Evolutionary conservation across 37 sponge, comb jelly and placozoan genomes (phyloP), one percentile per base, ranked within the genome.

Genomic region (Agelas oroides): DNA sequence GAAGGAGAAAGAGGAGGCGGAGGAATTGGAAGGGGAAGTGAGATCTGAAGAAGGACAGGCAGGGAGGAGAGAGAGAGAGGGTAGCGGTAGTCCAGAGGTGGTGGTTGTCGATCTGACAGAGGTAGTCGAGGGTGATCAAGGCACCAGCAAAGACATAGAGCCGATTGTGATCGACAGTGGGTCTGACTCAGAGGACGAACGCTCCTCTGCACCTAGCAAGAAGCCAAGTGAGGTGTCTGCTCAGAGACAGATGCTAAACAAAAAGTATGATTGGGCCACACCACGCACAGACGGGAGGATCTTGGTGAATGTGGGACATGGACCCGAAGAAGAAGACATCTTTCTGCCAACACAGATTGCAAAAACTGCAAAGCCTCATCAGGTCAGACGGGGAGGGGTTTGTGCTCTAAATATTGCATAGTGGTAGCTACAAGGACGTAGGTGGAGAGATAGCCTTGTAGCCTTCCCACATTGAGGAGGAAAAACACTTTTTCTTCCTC

Each of bases 321-420:
- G 92, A 14, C 54, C 72, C 28, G 71, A 63, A 56, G 98, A 97
- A 60, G 40, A 52, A 2, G 98, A 95, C 70, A 73, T 98, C 35
- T 82, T 75, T 66, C 84, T 96, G n/a, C 84, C 93, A 14, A 91
- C 95, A 54, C 97, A 96, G 52, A 78, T 98, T 27, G 84, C 89
- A 3, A 27, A 65, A 0, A 38, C 73, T 18, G 88, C 87, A 52
- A 96, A 98, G 63, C 91, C 95, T 25, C 99, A 98, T 71, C 99
- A 98, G 87, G 93, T 94, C 24, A 31, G 68, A 2, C 33, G 1
- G 64, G 64, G 64, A 11, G 64, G 64, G 64, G 64, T 28, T 34
- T 30, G 28, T 30, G 67, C 0, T 16, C 17, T 25, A 33, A 33
- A 1, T 17, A 66, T 18, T 34, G 28, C 28, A 69, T 3, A 20